These are phyloP conservation scores for Tyrophagus putrescentiae DNA, from an alignment of 1,140 invertebrate genomes.

Conservation along the genomic window DNA sequence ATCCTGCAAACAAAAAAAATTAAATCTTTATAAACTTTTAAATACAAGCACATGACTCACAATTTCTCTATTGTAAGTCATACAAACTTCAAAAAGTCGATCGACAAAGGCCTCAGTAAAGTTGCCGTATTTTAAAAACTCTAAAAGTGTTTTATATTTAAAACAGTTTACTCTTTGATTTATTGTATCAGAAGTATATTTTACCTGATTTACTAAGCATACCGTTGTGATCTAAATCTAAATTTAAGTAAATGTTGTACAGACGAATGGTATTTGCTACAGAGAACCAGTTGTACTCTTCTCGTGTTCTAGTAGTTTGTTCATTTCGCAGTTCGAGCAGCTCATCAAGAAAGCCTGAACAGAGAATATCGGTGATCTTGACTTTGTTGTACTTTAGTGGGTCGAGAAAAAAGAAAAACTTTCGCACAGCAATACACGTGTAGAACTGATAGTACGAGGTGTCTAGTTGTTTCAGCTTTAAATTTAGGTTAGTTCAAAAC, in stretches of 20 bases:
- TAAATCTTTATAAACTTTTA: constrained; percentile 13
- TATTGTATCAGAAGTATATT: no score
- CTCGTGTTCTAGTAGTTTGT: constrained; percentile 59
- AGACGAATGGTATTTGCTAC: constrained; percentile 71
- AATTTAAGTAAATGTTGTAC: constrained; percentile 74
- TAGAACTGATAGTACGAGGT: constrained; percentile 91
- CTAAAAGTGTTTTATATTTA: no score
- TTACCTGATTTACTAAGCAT: constrained; percentile 80
- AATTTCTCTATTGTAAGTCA: constrained; percentile 91
- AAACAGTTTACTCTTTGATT: no score
- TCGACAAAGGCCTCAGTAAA: constrained; percentile 81
- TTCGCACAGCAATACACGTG: constrained; percentile 81
- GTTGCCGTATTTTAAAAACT: constrained; percentile 62
- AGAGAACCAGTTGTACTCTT: constrained; percentile 88
- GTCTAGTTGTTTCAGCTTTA: constrained; percentile 61
- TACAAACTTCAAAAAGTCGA: constrained; percentile 81
- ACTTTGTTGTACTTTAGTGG: constrained; percentile 69
- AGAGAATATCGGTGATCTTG: constrained; percentile 74
- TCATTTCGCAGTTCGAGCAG: constrained; percentile 74
- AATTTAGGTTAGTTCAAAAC: constrained; percentile 17
- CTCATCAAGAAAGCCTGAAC: constrained; percentile 80
- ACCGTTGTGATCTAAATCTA: constrained; percentile 88
- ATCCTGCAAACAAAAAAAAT: constrained; percentile 41
- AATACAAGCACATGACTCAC: constrained; percentile 29
- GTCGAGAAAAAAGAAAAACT: constrained; percentile 91